Base-by-base conservation (phyloP, 2,113 vertebrate species). In the Vulpes ferrilata region DNA sequence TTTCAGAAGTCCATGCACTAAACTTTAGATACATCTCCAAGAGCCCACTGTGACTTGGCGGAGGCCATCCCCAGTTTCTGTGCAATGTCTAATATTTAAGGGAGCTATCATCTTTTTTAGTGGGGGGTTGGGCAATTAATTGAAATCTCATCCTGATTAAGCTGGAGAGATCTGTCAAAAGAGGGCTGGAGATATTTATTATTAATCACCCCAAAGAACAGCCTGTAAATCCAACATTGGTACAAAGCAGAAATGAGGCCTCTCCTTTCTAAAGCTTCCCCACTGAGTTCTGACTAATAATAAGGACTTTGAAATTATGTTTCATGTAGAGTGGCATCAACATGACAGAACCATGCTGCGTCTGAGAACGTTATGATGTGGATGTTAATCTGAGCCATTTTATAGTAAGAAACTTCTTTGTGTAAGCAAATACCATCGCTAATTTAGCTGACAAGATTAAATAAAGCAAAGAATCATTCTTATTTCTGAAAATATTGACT, bases 301-400 rank as follows among this genome's bases (percentile, higher is more conserved):
- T 78, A 93, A 8, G n/a, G 27, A 51, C 92, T 97, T 59, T 88
- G 62, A 97, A 95, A 95, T 96, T 83, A 11, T 85, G 5, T 64
- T 12, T 4, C 79, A 67, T 43, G 27, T 7, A 80, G 38, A 22
- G 19, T 92, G 93, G 30, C 55, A 81, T 92, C 96, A 94, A 90
- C 51, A 65, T 97, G 85, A 74, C 3, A 57, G 53, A 2, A 78
- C 10, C 5, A 57, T 60, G 32, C 62, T 53, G 84, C 82, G 11
- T 92, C 91, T 69, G 53, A 59, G 94, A 96, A 53, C 62, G 35
- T 87, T 48, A 62, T 93, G 17, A 48, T 19, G 12, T 32, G 84
- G 35, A 16, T 19, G 43, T 93, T 92, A 89, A 94, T 95, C 7
- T 51, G 38, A 65, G 38, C 85, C 51, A 71, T 38, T 95, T 95